Evolutionary conservation across 2,797 vertebrate genomes (phyloP).

Genomic region (Rhinoraja longicauda): DNA sequence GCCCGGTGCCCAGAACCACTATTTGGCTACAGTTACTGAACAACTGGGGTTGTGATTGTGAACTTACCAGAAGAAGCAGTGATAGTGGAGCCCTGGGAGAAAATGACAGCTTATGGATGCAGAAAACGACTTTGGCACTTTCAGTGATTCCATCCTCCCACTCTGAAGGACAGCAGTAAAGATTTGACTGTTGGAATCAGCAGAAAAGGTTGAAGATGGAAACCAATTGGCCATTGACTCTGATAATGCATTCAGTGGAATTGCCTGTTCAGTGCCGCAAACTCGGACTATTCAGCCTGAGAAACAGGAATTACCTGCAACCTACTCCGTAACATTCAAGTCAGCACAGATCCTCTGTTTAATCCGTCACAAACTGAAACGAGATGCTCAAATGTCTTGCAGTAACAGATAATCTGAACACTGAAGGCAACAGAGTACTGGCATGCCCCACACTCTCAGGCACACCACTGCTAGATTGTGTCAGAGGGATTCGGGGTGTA

Average conservation of each 20-base stretch:
- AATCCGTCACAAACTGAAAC: neutral
- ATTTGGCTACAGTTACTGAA: constrained; percentile 33
- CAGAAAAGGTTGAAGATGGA: neutral
- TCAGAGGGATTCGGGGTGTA: too few relatives aligned
- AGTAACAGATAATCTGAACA: neutral
- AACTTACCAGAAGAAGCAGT: constrained; percentile 13
- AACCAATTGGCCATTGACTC: neutral
- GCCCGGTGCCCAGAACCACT: constrained; percentile 3
- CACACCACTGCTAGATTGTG: too few relatives aligned
- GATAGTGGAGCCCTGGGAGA: constrained; percentile 12
- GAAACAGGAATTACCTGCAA: neutral
- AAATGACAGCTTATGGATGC: constrained; percentile 15
- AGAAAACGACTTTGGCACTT: neutral
- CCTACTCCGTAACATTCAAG: neutral
- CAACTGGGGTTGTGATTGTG: constrained; percentile 28
- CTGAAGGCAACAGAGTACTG: neutral
- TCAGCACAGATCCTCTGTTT: neutral
- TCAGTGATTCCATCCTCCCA: neutral
- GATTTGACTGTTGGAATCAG: neutral
- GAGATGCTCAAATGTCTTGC: neutral
- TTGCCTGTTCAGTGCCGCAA: neutral
- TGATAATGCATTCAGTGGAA: neutral
- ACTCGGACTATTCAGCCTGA: neutral
- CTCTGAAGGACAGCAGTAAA: neutral
- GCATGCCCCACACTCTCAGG: neutral